These are phyloP conservation scores for Coronaproctus castanopsis DNA, from an alignment of 2,888 invertebrate species.

Conservation along the genomic window DNA sequence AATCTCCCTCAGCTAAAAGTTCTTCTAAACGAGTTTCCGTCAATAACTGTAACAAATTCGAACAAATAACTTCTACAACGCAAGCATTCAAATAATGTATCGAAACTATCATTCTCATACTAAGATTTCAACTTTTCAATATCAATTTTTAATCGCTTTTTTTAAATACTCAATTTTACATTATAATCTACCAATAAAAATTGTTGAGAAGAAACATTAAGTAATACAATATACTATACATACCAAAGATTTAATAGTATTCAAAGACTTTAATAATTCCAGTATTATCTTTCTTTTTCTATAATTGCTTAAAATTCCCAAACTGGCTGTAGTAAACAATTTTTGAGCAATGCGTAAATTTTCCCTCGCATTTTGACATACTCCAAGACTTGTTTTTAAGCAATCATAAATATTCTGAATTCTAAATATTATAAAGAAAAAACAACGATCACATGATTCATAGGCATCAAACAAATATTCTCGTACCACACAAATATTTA, in stretches of 20 bases:
- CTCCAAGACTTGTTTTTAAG: slow-evolving; percentile 43
- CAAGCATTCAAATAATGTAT: neutral
- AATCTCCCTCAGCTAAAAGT: slow-evolving; percentile 62
- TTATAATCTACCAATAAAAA: too few species aligned
- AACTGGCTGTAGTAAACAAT: slow-evolving; percentile 63
- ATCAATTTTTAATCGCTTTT: too few species aligned
- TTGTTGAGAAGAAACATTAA: too few species aligned
- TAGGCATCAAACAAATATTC: too few species aligned
- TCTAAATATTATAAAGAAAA: slow-evolving; percentile 26
- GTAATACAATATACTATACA: neutral
- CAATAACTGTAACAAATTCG: slow-evolving; percentile 39
- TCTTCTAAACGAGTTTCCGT: slow-evolving; percentile 69
- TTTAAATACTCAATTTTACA: too few species aligned
- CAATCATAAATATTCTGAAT: slow-evolving; percentile 50
- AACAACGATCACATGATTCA: too few species aligned
- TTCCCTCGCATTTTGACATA: slow-evolving; percentile 48
- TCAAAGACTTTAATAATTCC: slow-evolving; percentile 55
- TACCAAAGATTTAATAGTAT: slow-evolving; percentile 58
- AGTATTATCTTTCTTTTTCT: slow-evolving; percentile 65
- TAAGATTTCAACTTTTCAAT: too few species aligned
- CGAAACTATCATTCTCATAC: neutral
- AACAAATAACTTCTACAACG: neutral
- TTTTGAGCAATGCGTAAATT: slow-evolving; percentile 55
- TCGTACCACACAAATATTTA: too few species aligned
- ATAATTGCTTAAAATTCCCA: slow-evolving; percentile 79